A percentile compares a stretch with the other conserved stretches of the same genome.
Conservation (phyloP, 1,140 invertebrate genomes). For the Acromyrmex charruanus region DNA sequence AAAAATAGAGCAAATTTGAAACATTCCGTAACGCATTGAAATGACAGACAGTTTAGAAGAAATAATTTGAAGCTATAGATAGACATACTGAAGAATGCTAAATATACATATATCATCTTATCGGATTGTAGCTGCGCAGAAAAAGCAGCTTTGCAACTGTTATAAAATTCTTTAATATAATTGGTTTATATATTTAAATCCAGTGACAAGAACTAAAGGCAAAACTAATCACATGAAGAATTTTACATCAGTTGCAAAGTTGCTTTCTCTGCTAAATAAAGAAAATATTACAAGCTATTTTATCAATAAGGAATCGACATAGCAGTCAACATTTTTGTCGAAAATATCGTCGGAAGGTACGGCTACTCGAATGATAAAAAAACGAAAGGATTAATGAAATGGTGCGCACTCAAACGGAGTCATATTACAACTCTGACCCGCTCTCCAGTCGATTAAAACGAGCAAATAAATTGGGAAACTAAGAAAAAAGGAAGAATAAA, state of each 20-base stretch:
- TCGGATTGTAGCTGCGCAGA: not conserved
- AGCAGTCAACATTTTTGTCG: conserved; percentile 3
- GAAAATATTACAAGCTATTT: not conserved
- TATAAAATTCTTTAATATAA: too few species aligned
- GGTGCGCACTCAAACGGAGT: conserved; percentile 58
- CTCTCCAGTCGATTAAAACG: conserved; percentile 48
- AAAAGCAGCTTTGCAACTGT: too few species aligned
- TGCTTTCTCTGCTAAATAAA: too few species aligned
- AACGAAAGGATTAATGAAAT: conserved; percentile 36
- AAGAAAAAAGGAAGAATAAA: conserved; percentile 1
- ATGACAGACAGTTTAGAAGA: not conserved
- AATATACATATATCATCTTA: not conserved
- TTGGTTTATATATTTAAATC: too few species aligned
- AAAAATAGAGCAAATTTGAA: too few species aligned
- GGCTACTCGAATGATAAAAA: conserved; percentile 63
- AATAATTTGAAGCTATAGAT: not conserved
- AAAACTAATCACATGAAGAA: too few species aligned
- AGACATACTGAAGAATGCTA: not conserved
- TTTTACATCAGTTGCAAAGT: too few species aligned
- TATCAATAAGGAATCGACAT: not conserved
- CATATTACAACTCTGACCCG: conserved; percentile 55
- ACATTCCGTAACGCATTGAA: not conserved
- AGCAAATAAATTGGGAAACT: conserved; percentile 45
- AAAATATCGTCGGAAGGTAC: conserved; percentile 53
- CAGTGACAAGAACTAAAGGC: too few species aligned